Conservation (phyloP, 2,888 invertebrate genomes). For the Cotesia congregata region DNA sequence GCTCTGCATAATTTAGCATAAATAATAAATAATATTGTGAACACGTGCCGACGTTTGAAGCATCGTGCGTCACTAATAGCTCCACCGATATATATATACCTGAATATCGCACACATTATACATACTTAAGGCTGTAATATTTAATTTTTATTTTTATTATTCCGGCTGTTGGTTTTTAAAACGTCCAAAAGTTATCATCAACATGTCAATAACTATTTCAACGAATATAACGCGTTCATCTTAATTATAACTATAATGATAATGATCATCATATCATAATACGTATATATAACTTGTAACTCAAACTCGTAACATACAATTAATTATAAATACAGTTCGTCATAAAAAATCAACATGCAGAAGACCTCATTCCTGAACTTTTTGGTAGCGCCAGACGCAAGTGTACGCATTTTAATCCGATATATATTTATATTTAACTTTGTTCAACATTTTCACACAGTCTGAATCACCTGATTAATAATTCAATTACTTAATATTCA, state of each 20-base stretch:
- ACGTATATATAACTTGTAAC: too few species aligned
- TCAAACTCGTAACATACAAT: neutral
- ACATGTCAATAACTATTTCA: neutral
- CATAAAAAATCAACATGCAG: neutral
- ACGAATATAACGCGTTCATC: neutral
- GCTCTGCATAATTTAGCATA: constrained; percentile 69
- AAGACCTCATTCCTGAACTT: constrained; percentile 26
- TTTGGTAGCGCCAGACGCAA: constrained; percentile 1
- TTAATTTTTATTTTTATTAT: neutral
- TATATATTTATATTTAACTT: constrained; percentile 5
- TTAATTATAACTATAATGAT: neutral
- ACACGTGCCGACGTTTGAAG: constrained; percentile 65
- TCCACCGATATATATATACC: constrained; percentile 20
- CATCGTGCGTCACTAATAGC: constrained; percentile 62
- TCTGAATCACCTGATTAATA: constrained; percentile 14
- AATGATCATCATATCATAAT: neutral
- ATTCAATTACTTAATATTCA: constrained; percentile 20
- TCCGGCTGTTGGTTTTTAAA: neutral
- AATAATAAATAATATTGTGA: constrained; percentile 69
- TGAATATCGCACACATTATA: constrained; percentile 10
- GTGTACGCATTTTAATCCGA: constrained; percentile 11
- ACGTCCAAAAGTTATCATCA: neutral
- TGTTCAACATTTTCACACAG: constrained; percentile 10
- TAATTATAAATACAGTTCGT: neutral
- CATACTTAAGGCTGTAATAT: constrained; percentile 1